Evolutionary conservation across 2,797 vertebrate genomes (phyloP).

Genomic region (Tympanoctomys barrerae): DNA sequence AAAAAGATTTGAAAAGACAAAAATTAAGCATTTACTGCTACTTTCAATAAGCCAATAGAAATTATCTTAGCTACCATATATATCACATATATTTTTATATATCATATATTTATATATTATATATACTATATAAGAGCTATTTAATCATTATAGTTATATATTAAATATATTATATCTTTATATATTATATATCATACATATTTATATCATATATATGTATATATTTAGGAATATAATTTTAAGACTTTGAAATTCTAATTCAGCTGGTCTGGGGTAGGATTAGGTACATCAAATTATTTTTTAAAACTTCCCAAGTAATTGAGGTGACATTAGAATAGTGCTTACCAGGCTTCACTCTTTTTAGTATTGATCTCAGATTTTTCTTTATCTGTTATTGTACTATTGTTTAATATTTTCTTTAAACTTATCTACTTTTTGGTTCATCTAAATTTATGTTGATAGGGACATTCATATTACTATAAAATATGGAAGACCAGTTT

Average conservation of each 20-base stretch:
- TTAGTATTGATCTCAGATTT: not conserved
- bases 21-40: too few species aligned
- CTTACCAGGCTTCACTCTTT: not conserved
- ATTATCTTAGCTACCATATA: too few species aligned
- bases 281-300: not conserved
- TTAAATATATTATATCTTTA: too few species aligned
- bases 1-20: too few species aligned
- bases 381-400: not conserved
- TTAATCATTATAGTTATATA: too few species aligned
- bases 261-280: not conserved
- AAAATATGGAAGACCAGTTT: not conserved
- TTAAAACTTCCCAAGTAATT: not conserved
- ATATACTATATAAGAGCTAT: too few species aligned
- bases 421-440: not conserved
- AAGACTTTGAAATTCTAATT: not conserved
- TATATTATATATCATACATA: too few species aligned
- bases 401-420: slow-evolving; percentile 47
- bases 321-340: not conserved
- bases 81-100: too few species aligned
- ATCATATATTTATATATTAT: too few species aligned
- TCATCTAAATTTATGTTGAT: slow-evolving; percentile 11
- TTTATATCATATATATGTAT: too few species aligned
- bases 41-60: not conserved
- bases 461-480: not conserved
- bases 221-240: not conserved